Conservation (phyloP, 2,113 vertebrate genomes). For the Alouatta palliata region DNA sequence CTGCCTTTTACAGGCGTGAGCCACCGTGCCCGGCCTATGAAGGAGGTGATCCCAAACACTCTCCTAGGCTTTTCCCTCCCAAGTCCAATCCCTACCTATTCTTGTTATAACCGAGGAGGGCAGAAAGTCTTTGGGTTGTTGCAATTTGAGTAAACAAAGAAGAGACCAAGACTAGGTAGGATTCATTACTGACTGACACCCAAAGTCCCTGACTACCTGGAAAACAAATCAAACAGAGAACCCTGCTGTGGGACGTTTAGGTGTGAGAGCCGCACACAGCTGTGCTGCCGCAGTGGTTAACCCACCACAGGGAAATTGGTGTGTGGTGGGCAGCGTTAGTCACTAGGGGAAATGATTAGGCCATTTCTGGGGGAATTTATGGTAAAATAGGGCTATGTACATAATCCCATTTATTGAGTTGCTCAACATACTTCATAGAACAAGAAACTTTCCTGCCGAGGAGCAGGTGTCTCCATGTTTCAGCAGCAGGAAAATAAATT, state of each 20-base stretch:
- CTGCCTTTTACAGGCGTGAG: no score
- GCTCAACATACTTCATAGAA: conserved; percentile 58
- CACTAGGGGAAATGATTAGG: conserved; percentile 73
- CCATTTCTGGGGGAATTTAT: conserved; percentile 70
- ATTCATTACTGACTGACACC: neutral
- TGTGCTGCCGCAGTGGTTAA: conserved; percentile 72
- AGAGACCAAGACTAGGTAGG: neutral
- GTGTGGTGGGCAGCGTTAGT: conserved; percentile 63
- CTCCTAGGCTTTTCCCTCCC: neutral
- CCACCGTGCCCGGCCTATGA: neutral
- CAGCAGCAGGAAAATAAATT: conserved; percentile 5
- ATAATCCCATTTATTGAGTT: conserved; percentile 44
- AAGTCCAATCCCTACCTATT: neutral
- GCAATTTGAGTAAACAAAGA: conserved; percentile 25
- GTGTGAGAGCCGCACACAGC: conserved; percentile 52
- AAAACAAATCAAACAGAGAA: neutral
- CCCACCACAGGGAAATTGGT: conserved; percentile 63
- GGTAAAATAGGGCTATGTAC: conserved; percentile 57
- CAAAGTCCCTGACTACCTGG: neutral
- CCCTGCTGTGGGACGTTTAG: neutral
- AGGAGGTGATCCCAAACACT: neutral
- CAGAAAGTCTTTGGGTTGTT: neutral
- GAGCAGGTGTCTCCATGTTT: conserved; percentile 3
- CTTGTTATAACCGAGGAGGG: neutral
- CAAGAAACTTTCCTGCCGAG: conserved; percentile 35